These are phyloP conservation scores for Valencia hispanica DNA, from an alignment of 2,797 vertebrate species.

Conservation along the genomic window DNA sequence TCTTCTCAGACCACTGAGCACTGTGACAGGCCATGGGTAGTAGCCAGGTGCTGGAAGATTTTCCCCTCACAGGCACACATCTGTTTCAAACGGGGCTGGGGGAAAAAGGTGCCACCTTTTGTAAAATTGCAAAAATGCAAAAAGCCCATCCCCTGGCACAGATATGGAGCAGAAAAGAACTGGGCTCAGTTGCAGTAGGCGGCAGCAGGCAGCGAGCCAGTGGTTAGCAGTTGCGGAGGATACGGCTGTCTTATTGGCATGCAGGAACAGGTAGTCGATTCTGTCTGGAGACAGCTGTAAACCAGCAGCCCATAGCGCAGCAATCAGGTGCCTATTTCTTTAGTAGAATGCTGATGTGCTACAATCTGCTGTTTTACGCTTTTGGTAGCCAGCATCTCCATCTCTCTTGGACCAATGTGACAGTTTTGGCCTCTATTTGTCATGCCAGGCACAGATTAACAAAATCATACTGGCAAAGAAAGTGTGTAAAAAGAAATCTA, in stretches of 20 bases:
- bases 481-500: conserved; percentile 80
- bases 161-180: conserved; percentile 78
- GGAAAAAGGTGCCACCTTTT: conserved; percentile 67
- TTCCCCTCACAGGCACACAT: conserved; percentile 82
- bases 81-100: conserved; percentile 76
- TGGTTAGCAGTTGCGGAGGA: conserved; percentile 83
- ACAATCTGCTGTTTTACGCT: conserved; percentile 86
- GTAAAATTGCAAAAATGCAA: conserved; percentile 82
- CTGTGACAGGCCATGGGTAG: conserved; percentile 80
- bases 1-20: conserved; percentile 81
- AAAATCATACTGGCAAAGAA: conserved; percentile 58
- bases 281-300: conserved; percentile 98
- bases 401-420: conserved; percentile 86
- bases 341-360: conserved; percentile 91
- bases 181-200: conserved; percentile 82
- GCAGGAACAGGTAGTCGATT: conserved; percentile 89
- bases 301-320: conserved; percentile 94
- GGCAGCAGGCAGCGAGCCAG: conserved; percentile 91
- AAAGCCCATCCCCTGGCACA: conserved; percentile 76
- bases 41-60: conserved; percentile 76
- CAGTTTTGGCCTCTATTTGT: conserved; percentile 87
- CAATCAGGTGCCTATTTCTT: conserved; percentile 91
- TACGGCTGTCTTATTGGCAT: conserved; percentile 95
- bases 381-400: conserved; percentile 79
- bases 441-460: conserved; percentile 83